These are phyloP conservation scores for Tangara arthus DNA, from an alignment of 2,797 vertebrate genomes.

Conservation along the genomic window DNA sequence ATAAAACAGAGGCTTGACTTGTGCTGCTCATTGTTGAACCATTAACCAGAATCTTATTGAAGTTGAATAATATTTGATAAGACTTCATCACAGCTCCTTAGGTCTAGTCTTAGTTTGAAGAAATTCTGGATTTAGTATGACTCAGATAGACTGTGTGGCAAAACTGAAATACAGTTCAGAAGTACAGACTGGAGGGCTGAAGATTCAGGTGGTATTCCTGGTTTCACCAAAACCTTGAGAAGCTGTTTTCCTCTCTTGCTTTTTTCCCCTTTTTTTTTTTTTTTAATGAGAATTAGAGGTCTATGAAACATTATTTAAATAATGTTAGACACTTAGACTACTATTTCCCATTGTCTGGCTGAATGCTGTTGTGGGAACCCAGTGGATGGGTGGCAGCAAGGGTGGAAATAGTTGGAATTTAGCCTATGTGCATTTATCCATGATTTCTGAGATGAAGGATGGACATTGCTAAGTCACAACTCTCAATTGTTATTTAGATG, in stretches of 20 bases:
- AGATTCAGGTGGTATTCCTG: not conserved
- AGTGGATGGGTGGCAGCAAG: not conserved
- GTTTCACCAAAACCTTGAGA: not conserved
- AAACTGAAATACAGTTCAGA: not conserved
- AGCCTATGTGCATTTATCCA: not conserved
- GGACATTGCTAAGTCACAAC: not conserved
- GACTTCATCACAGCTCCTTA: not conserved
- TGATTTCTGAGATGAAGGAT: not conserved
- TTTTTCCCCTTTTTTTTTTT: too few relatives aligned
- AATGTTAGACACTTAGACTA: not conserved
- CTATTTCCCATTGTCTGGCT: not conserved
- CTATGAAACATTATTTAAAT: not conserved
- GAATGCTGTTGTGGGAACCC: not conserved
- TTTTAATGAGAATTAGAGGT: rapidly evolving
- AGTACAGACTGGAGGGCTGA: not conserved
- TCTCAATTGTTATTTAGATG: not conserved
- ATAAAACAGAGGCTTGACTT: not conserved
- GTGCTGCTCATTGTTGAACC: not conserved
- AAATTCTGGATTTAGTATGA: not conserved
- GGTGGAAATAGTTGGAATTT: not conserved
- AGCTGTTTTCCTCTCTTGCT: not conserved
- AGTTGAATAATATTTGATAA: not conserved
- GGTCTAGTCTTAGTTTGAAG: not conserved
- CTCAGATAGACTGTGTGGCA: not conserved
- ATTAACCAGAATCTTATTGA: not conserved